Evolutionary conservation across 2,797 vertebrate genomes (phyloP), one percentile per base, ranked within the genome.

Genomic region (Sardinella longiceps): DNA sequence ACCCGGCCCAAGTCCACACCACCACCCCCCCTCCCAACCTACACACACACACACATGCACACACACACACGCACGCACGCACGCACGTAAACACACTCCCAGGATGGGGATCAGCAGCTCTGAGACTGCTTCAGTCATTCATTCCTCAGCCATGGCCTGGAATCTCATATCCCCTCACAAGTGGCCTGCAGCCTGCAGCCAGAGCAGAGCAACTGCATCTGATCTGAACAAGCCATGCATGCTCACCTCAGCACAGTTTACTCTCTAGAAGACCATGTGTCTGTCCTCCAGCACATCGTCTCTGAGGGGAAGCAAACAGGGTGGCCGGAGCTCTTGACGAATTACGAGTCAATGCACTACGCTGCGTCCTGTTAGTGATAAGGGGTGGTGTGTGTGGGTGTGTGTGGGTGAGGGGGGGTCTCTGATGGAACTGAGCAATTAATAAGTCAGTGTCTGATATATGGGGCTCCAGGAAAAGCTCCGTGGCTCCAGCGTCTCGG

Each of bases 401-500:
- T 4, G 7, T 2, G 43, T 7, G 7, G 45, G 45, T 46, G 45
- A 1, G 70, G 33, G 39, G 70, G 15, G 15, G 15, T 14, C 70
- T 20, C 15, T 1, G 33, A 70, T 63, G 30, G 30, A 20, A 33
- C 63, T 33, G 14, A 15, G 12, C 63, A 70, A 53, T 53, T 25
- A 58, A 77, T 77, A 39, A 43, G 33, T 77, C 33, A 77, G 18
- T 9, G 39, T 77, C 33, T 77, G 33, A 77, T 77, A 43, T 39
- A 77, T 77, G 70, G 66, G 30, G 66, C 33, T 74, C 66, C 15
- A 33, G 33, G 70, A 70, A 14, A 14, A 70, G 37, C 70, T 77
- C 15, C 20, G 23, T n/a, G 37, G 33, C 70, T 77, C 70, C 33
- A 77, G 37, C 15, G 37, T 20, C 70, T 77, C 12, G 20, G 18